Percentiles rank a stretch among this genome's conserved stretches.
Evolutionary conservation across 2,113 vertebrate genomes (phyloP).

Genomic region (Psilopsiagon aymara): DNA sequence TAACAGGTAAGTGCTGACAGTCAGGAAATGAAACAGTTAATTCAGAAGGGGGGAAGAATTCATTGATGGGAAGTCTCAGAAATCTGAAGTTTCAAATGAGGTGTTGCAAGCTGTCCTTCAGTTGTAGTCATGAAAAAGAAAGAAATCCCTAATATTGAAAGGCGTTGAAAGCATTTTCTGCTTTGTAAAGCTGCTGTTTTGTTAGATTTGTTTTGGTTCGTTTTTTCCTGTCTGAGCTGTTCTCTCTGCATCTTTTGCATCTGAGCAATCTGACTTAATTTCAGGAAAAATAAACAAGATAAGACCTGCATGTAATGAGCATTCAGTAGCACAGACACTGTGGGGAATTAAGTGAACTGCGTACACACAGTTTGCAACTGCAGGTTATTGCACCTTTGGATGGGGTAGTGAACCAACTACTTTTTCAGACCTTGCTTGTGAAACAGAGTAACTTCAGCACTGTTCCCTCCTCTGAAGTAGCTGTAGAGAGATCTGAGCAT

Average conservation of each 20-base stretch:
- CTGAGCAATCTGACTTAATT: neutral
- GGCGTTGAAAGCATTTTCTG: neutral
- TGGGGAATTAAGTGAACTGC: neutral
- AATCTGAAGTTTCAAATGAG: neutral
- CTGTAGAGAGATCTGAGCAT: neutral
- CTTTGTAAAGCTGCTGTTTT: neutral
- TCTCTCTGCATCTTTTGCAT: neutral
- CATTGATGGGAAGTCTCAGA: neutral
- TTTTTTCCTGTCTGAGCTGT: neutral
- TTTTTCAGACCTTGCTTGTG: neutral
- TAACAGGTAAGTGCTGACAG: constrained; percentile 83
- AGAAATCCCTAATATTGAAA: neutral
- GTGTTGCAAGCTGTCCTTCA: neutral
- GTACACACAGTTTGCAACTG: neutral
- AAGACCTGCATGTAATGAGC: neutral
- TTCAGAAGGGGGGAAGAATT: neutral
- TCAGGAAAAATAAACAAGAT: neutral
- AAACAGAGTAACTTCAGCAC: neutral
- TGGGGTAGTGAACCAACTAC: neutral
- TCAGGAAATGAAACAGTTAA: neutral
- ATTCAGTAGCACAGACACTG: neutral
- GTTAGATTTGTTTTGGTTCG: no score
- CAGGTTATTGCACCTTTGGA: neutral
- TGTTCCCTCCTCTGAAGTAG: neutral
- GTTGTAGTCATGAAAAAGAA: neutral